phyloP scores from a whole-genome alignment of 2,797 vertebrate species.

The Danio aesculapii region DNA sequence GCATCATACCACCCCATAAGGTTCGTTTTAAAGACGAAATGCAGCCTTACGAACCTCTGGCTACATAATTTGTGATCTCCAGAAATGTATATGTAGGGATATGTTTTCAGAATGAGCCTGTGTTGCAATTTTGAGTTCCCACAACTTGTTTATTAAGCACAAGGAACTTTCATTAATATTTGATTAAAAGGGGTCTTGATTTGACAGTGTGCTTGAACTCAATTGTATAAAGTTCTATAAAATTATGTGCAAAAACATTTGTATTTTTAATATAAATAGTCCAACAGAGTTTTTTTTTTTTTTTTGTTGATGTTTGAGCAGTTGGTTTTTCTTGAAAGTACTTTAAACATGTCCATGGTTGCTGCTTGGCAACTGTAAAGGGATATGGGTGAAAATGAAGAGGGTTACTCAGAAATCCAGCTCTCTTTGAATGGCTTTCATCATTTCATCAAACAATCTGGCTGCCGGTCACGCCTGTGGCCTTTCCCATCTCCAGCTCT shows the following conservation, averaged over 20 bases:
- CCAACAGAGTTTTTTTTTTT: background rate
- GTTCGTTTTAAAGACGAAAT: too few relatives aligned
- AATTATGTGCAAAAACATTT: background rate
- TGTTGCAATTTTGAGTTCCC: too few relatives aligned
- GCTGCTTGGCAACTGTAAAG: conserved; percentile 27
- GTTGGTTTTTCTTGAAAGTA: background rate
- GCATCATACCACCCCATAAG: too few relatives aligned
- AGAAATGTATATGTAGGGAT: too few relatives aligned
- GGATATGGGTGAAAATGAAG: conserved; percentile 34
- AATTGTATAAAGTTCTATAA: too few relatives aligned
- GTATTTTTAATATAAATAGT: background rate
- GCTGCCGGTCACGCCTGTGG: conserved; percentile 78
- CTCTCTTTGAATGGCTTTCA: conserved; percentile 67
- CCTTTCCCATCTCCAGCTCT: conserved; percentile 72
- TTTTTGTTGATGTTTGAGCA: background rate
- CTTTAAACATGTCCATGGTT: conserved; percentile 14
- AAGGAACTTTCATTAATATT: too few relatives aligned
- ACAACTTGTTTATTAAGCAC: too few relatives aligned
- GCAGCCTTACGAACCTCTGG: too few relatives aligned
- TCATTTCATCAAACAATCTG: conserved; percentile 81
- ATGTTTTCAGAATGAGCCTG: too few relatives aligned
- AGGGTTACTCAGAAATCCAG: conserved; percentile 38
- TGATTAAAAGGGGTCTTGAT: too few relatives aligned
- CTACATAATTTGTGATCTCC: too few relatives aligned
- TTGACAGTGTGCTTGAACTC: too few relatives aligned